Conservation (phyloP, 2,113 vertebrate species). For the Prionailurus viverrinus region DNA sequence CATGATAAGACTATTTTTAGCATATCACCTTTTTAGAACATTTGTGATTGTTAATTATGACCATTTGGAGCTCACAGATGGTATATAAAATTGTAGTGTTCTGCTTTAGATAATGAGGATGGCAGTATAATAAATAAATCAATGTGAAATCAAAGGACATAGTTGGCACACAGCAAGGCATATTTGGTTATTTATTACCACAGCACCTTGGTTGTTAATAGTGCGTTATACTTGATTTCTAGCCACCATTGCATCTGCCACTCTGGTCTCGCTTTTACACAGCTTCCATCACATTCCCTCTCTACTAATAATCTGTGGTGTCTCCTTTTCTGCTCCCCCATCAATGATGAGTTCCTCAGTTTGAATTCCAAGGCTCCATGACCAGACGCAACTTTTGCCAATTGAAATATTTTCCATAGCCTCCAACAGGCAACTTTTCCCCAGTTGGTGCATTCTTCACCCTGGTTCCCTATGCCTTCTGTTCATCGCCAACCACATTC, state of each 20-base stretch:
- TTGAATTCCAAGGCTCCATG: background rate
- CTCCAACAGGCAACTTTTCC: background rate
- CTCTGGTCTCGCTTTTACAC: background rate
- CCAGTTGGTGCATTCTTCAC: background rate
- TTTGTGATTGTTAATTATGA: conserved; percentile 69
- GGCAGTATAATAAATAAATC: conserved; percentile 73
- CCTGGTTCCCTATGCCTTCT: background rate
- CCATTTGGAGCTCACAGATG: conserved; percentile 81
- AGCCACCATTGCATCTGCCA: background rate
- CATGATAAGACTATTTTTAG: conserved; percentile 49
- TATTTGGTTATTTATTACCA: conserved; percentile 29
- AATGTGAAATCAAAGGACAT: conserved; percentile 70
- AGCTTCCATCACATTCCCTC: background rate
- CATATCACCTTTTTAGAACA: conserved; percentile 75
- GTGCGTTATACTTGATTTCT: background rate
- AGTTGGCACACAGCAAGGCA: background rate
- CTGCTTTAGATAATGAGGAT: conserved; percentile 74
- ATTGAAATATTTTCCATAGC: background rate
- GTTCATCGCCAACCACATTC: background rate
- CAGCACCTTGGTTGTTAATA: background rate
- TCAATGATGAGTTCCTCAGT: background rate
- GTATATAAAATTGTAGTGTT: conserved; percentile 70
- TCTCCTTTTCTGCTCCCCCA: background rate
- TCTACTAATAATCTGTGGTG: background rate
- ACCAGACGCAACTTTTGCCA: background rate